Evolutionary conservation across 2,888 invertebrate genomes (phyloP), one percentile per base, ranked within the genome.

Genomic region (Heliconius ismenius): DNA sequence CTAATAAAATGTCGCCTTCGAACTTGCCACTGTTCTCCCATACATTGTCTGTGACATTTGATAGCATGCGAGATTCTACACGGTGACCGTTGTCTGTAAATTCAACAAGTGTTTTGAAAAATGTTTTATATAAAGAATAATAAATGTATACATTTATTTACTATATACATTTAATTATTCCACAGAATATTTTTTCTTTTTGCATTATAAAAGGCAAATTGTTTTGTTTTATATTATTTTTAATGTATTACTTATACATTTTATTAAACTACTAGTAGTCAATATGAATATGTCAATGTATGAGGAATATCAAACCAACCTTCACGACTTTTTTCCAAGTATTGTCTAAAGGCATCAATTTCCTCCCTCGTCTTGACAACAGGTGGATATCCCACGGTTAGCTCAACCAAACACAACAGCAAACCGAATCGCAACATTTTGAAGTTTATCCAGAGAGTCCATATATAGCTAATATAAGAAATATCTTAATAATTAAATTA

Each of bases 1-100:
- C 92, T 32, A 93, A 85, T 10, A 92, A 79, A 39, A 93, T 91
- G 82, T 93, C 93, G 0, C 93, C 93, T 74, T 93, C 85, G 83
- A 83, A 93, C 80, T 87, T 89, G 80, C 92, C 92, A 81, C 92
- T 92, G 79, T 85, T 82, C 83, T 92, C 91, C 80, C 92, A 92
- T 2, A 88, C 82, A 78, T 89, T 90, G 7, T 84, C 87, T 1
- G 80, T 77, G 0, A 88, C 85, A 3, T 81, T 75, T 2, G 79
- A 75, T 18, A 79, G 76, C 32, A 81, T 80, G 69, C 86, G 86
- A 18, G 84, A 83, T 13, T 86, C 78, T 79, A 85, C 82, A 10
- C 83, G 82, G 13, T 82, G 74, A 18, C 84, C 88, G 83, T 86
- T 84, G 15, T 81, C 89, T 89, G 81, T n/a, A 67, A 77, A 24